Percentiles rank a stretch among this genome's conserved stretches.
Evolutionary conservation across 2,888 invertebrate species (phyloP).

Genomic region (Monochamus alternatus): DNA sequence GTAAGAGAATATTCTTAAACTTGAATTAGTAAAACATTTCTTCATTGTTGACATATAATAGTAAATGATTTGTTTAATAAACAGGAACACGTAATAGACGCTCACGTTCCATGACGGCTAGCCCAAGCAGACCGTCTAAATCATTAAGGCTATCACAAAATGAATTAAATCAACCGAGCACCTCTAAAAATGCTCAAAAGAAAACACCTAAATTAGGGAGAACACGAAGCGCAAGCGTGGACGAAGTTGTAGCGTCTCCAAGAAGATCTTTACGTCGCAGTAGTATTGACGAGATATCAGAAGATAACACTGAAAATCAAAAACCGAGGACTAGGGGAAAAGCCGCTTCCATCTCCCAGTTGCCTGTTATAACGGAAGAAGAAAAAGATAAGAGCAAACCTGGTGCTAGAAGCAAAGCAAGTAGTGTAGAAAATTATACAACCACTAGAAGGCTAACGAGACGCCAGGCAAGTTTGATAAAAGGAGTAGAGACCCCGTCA

Average conservation of each 20-base stretch:
- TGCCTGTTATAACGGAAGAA: slow-evolving; percentile 52
- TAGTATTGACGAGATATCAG: slow-evolving; percentile 37
- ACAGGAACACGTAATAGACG: slow-evolving; percentile 24
- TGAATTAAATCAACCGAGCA: slow-evolving; percentile 32
- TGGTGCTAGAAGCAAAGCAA: slow-evolving; percentile 36
- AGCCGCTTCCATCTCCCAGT: slow-evolving; percentile 39
- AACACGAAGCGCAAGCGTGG: slow-evolving; percentile 52
- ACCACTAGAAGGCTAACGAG: slow-evolving; percentile 70
- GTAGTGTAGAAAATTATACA: slow-evolving; percentile 53
- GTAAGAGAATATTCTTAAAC: too few relatives aligned
- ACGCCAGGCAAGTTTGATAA: slow-evolving; percentile 70
- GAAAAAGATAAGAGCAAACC: slow-evolving; percentile 13
- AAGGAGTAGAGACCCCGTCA: slow-evolving; percentile 61
- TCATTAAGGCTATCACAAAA: slow-evolving; percentile 1
- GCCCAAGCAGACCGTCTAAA: not conserved
- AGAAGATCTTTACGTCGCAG: slow-evolving; percentile 45
- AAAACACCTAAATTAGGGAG: slow-evolving; percentile 29
- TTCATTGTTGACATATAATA: too few relatives aligned
- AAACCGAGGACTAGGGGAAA: slow-evolving; percentile 36
- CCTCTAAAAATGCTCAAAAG: slow-evolving; percentile 30
- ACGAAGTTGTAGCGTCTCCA: slow-evolving; percentile 44
- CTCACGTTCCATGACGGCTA: slow-evolving; percentile 9
- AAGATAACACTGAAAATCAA: not conserved
- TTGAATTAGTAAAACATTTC: too few relatives aligned
- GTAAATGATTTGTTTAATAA: slow-evolving; percentile 4